Base-by-base conservation (phyloP, 2,797 vertebrate genomes). In the Euphonia xanthogaster region DNA sequence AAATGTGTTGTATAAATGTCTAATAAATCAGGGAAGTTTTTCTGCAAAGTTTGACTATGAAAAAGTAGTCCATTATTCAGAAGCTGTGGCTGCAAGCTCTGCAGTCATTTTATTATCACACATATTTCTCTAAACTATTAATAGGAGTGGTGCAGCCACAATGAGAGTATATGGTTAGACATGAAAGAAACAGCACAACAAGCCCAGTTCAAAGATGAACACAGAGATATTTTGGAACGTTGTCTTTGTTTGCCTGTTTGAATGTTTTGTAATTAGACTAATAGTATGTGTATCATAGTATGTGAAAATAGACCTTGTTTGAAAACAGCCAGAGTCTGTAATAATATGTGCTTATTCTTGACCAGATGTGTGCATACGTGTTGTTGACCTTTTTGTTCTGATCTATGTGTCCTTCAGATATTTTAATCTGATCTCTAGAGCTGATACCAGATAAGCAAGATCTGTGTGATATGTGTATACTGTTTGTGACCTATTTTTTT, bases 1-100 rank as follows among this genome's bases (percentile, higher is more conserved):
- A 72, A 93, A 88, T 20, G 10, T 68, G 7, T 55, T 31, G 24
- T n/a, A 40, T 15, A 47, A 71, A 66, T 31, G 30, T 61, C 39
- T 37, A 72, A 77, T 31, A 75, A 90, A 81, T 72, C 78, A 82
- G 33, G 45, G 14, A 85, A 71, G 13, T 45, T 89, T n/a, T 31
- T 31, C 44, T 88, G 31, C 27, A 47, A 75, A 60, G 24, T 85
- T 72, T 83, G 30, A 39, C 35, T 72, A 12, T 1, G 6, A 72
- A 80, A 78, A 78, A 51, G 23, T 27, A 20, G 9, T 51, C n/a
- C 27, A 66, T 78, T 92, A 75, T 78, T 86, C 60, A 66, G 24
- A 37, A 81, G 7, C 54, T 70, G 25, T 55, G 71, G 13, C 63
- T 90, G 28, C 30, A 86, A 85, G 17, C 28, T 65, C 61, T 73